phyloP scores from a whole-genome alignment of 2,113 vertebrate genomes.

The Probosciger aterrimus region DNA sequence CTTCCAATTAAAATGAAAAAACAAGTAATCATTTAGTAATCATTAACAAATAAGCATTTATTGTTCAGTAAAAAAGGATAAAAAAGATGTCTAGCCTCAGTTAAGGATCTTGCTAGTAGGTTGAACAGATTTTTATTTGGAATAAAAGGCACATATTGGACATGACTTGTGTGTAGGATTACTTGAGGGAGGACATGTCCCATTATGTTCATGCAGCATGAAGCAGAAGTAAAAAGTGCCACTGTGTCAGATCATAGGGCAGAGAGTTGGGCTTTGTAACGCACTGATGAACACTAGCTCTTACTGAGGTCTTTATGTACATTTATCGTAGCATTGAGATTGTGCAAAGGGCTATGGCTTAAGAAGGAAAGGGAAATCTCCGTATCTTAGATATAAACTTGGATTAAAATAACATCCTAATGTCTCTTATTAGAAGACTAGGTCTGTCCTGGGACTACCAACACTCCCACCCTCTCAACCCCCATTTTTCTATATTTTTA shows the following conservation, averaged over 20 bases:
- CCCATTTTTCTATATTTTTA: neutral
- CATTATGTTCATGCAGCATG: neutral
- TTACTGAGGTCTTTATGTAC: neutral
- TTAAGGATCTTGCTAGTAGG: neutral
- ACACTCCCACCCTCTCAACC: rapidly evolving
- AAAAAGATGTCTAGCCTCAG: neutral
- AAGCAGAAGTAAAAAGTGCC: neutral
- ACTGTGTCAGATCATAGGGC: neutral
- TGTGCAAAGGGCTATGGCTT: neutral
- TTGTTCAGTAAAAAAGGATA: neutral
- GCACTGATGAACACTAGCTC: neutral
- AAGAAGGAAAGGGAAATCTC: neutral
- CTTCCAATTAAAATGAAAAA: neutral
- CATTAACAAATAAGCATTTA: neutral
- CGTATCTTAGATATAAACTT: neutral
- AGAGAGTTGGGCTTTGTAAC: neutral
- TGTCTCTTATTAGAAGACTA: neutral
- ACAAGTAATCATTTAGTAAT: neutral
- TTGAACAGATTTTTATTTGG: neutral
- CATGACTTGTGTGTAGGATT: neutral
- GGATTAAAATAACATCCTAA: neutral
- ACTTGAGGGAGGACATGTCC: neutral
- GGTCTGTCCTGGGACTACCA: neutral
- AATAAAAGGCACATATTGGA: neutral
- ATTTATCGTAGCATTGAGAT: neutral